Evolutionary conservation across 2,888 invertebrate species (phyloP), one percentile per base, ranked within the genome.

Genomic region (Villa cingulata): DNA sequence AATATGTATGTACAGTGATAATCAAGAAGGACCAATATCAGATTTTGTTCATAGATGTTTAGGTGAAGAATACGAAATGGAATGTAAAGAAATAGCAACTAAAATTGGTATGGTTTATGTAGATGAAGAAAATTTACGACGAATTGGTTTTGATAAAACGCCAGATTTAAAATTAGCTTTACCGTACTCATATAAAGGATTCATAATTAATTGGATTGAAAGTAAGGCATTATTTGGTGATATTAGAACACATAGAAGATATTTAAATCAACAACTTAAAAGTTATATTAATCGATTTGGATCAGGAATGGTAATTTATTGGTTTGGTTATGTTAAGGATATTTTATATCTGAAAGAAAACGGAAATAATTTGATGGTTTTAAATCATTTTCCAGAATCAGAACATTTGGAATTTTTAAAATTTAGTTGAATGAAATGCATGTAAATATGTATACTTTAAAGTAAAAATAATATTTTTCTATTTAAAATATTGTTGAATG

Each of bases 241-340:
- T 70, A 75, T 78, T 54, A 80, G 82, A 57, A 79, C 81, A 47
- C 94, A 95, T 67, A 75, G 78, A 40, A 80, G 76, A 14, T 89
- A 92, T 66, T 73, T 87, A 45, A 81, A 81, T 58, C 85, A 88
- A 55, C 94, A 95, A 63, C 80, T 87, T 58, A 74, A 79, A 55
- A 87, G 90, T 64, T 95, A 95, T 61, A 87, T 86, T 81, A 94
- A 92, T 65, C 81, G 92, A 61, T 95, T 92, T 74, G 95, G 95
- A 2, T 80, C 92, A 32, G 95, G 94, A 0, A 73, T 94, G 56
- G 88, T 95, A 1, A 92, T 95, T 56, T 95, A 95, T 66, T 95
- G 95, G 95, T 88, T 91, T 73, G 94, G 92, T 15, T 92, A 78
- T 63, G 64, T 85, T 15, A 82, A 85, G 54, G 73, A 70, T 7